A percentile compares a stretch with the other conserved stretches of the same genome.
Evolutionary conservation across 2,113 vertebrate species (phyloP).

Genomic region (Takifugu flavidus): DNA sequence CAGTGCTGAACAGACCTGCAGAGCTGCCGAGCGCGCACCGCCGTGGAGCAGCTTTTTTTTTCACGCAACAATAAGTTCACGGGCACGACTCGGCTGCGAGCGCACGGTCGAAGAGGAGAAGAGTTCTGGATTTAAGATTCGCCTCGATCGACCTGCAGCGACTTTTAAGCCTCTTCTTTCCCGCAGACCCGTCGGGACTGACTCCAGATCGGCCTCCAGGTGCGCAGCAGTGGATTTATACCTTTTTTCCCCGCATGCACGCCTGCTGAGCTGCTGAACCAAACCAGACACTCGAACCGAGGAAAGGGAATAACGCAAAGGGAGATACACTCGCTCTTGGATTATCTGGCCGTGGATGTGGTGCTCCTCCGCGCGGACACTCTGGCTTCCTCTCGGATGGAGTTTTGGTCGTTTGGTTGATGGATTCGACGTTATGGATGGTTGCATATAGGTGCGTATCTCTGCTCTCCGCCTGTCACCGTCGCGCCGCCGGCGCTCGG

Average conservation of each 20-base stretch:
- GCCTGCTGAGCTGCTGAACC: conserved; percentile 25
- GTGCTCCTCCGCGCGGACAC: conserved; percentile 28
- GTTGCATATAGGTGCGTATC: conserved; percentile 73
- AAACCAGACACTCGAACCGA: conserved; percentile 13
- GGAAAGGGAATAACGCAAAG: conserved; percentile 49
- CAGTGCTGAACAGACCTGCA: conserved; percentile 63
- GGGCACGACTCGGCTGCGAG: not conserved
- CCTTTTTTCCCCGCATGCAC: conserved; percentile 17
- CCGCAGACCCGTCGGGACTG: conserved; percentile 9
- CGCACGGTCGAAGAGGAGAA: conserved; percentile 1
- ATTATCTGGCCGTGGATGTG: conserved; percentile 61
- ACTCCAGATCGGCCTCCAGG: conserved; percentile 45
- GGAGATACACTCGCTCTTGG: conserved; percentile 58
- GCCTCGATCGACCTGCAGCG: not conserved
- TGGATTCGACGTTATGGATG: conserved; percentile 76
- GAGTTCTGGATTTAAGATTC: conserved; percentile 44
- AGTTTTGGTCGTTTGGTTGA: conserved; percentile 60
- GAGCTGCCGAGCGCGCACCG: conserved; percentile 41
- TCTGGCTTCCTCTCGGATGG: conserved; percentile 50
- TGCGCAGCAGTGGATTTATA: conserved; percentile 65
- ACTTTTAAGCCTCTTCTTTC: not conserved
- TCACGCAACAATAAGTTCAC: conserved; percentile 22
- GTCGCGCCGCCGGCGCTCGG: not conserved
- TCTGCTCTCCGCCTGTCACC: not conserved
- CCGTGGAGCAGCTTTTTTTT: conserved; percentile 21